phyloP scores from a whole-genome alignment of 2,888 invertebrate genomes.

The Lucinisca nassula region DNA sequence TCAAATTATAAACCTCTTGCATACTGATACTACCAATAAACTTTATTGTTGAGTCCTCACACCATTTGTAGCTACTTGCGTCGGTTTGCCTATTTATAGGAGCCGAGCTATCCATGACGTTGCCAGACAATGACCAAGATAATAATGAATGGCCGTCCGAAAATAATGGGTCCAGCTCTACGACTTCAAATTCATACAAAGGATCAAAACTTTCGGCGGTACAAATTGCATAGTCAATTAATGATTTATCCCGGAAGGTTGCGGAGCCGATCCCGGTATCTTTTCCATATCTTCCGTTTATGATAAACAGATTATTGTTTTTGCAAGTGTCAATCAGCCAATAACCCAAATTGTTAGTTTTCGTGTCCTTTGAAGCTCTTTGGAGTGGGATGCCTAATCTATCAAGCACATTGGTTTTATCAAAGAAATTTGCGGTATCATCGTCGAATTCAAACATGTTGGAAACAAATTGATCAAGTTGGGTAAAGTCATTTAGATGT shows the following conservation, averaged over 20 bases:
- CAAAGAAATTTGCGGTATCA: not conserved
- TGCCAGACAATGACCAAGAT: no score
- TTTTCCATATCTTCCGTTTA: not conserved
- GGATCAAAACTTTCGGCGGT: not conserved
- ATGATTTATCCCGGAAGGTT: not conserved
- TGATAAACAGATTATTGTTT: not conserved
- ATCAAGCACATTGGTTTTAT: not conserved
- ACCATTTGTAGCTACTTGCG: no score
- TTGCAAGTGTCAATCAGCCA: not conserved
- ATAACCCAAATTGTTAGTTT: not conserved
- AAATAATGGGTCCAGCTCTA: not conserved
- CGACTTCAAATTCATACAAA: not conserved
- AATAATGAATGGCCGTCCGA: not conserved
- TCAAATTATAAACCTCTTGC: no score
- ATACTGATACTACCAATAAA: no score
- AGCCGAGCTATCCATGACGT: no score
- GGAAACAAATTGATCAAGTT: not conserved
- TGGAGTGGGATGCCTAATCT: not conserved
- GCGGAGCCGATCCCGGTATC: not conserved
- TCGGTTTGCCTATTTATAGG: no score
- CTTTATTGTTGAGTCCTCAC: no score
- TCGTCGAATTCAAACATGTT: not conserved
- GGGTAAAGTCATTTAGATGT: not conserved
- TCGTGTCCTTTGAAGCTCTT: not conserved
- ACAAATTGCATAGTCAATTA: not conserved